A percentile compares a stretch with the other conserved stretches of the same genome.
Conservation (phyloP, 2,888 invertebrate genomes). For the Drosophila mayaguana region DNA sequence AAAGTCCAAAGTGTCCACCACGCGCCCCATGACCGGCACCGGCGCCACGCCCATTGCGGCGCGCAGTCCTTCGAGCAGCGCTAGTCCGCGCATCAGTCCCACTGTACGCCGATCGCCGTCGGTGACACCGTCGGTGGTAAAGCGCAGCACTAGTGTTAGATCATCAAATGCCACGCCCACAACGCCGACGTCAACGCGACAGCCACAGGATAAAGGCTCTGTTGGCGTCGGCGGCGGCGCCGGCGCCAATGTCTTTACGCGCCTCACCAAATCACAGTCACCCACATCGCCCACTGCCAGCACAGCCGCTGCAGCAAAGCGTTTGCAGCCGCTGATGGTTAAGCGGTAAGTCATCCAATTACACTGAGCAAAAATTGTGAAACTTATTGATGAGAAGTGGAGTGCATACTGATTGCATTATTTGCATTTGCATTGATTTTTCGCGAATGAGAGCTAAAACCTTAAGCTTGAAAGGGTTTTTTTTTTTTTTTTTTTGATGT, state of each 20-base stretch:
- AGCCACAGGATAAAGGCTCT: constrained; percentile 81
- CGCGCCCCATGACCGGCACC: constrained; percentile 47
- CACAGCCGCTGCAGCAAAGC: constrained; percentile 59
- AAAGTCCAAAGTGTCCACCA: constrained; percentile 92
- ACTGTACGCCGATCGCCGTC: constrained; percentile 64
- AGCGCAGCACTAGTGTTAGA: constrained; percentile 32
- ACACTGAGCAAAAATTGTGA: not conserved
- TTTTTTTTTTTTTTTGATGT: not conserved
- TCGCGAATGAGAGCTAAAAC: no score
- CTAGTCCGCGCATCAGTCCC: constrained; percentile 65
- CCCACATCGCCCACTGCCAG: constrained; percentile 62
- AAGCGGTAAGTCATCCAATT: constrained; percentile 79
- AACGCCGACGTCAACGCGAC: constrained; percentile 57
- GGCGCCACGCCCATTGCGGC: constrained; percentile 4
- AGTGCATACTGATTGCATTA: not conserved
- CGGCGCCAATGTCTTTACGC: constrained; percentile 47
- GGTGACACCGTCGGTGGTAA: constrained; percentile 54
- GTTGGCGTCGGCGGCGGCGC: constrained; percentile 46
- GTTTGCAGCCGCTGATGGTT: constrained; percentile 53
- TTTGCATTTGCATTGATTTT: not conserved
- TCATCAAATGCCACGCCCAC: constrained; percentile 22
- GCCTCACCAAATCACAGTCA: constrained; percentile 38
- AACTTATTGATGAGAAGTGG: not conserved
- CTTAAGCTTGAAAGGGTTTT: not conserved
- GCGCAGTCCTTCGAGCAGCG: constrained; percentile 23